Conservation (phyloP, 2,113 vertebrate genomes). For the Sialia sialis region DNA sequence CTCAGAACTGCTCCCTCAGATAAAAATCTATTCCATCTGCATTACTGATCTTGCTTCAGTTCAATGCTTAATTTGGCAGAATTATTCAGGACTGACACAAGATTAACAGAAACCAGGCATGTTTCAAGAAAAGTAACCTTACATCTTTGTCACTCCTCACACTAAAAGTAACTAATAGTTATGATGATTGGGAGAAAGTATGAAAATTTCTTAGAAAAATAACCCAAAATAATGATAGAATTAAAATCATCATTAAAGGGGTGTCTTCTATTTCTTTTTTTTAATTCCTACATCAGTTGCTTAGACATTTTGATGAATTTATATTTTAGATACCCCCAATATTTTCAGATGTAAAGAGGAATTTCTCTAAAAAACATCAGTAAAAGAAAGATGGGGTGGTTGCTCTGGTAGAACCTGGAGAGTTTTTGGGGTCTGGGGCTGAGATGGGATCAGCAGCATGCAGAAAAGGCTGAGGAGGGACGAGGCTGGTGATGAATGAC, state of each 20-base stretch:
- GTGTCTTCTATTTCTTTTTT: neutral
- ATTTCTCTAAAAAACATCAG: neutral
- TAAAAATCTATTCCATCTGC: neutral
- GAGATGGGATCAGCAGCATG: neutral
- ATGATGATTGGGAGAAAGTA: neutral
- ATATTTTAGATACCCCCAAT: fast-evolving
- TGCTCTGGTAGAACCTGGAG: neutral
- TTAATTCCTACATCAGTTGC: neutral
- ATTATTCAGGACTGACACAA: neutral
- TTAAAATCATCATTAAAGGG: neutral
- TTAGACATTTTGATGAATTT: neutral
- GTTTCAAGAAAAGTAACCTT: neutral
- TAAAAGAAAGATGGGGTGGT: neutral
- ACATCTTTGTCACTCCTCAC: neutral
- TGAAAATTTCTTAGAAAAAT: neutral
- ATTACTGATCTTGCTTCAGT: neutral
- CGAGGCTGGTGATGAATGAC: neutral
- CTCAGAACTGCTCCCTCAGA: neutral
- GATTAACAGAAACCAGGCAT: neutral
- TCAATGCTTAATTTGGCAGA: neutral
- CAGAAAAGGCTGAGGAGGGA: neutral
- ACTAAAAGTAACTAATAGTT: neutral
- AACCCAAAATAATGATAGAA: neutral
- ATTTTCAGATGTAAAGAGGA: neutral
- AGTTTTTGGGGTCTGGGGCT: neutral